A percentile compares a stretch with the other conserved stretches of the same genome.
Evolutionary conservation across 2,888 invertebrate genomes (phyloP).

Genomic region (Euplexia lucipara): DNA sequence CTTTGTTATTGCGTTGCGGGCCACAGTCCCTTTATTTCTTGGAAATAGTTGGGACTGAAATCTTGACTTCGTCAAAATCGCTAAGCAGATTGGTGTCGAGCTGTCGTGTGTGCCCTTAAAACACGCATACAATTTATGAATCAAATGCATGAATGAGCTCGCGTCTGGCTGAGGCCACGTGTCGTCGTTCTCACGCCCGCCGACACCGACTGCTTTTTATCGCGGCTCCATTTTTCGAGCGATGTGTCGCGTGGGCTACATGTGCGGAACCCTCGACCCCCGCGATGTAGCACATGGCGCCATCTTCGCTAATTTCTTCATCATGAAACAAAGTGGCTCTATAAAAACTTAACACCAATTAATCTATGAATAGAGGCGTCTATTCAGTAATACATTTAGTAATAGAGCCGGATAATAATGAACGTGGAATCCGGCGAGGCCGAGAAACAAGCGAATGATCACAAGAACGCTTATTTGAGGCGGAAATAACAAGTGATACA

Average conservation of each 20-base stretch:
- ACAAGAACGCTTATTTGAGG: constrained; percentile 66
- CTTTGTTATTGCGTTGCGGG: constrained; percentile 33
- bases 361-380: constrained; percentile 36
- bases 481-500: constrained; percentile 81
- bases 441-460: constrained; percentile 28
- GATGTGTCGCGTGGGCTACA: constrained; percentile 86
- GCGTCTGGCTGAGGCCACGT: constrained; percentile 81
- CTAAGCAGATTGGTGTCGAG: constrained; percentile 52
- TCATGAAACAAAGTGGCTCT: constrained; percentile 74
- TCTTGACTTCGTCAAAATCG: constrained; percentile 40
- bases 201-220: constrained; percentile 84
- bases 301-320: constrained; percentile 86
- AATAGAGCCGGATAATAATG: constrained; percentile 32
- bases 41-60: not conserved
- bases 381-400: constrained; percentile 25
- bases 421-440: constrained; percentile 10
- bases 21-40: constrained; percentile 6
- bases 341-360: constrained; percentile 53
- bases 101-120: constrained; percentile 69
- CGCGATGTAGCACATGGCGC: constrained; percentile 86
- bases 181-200: constrained; percentile 87
- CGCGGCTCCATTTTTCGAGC: constrained; percentile 79
- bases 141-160: constrained; percentile 90
- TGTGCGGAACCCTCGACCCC: constrained; percentile 85
- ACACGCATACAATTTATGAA: constrained; percentile 85